Conservation (phyloP, 2,888 invertebrate genomes). For the Flabesymbios commensalis region DNA sequence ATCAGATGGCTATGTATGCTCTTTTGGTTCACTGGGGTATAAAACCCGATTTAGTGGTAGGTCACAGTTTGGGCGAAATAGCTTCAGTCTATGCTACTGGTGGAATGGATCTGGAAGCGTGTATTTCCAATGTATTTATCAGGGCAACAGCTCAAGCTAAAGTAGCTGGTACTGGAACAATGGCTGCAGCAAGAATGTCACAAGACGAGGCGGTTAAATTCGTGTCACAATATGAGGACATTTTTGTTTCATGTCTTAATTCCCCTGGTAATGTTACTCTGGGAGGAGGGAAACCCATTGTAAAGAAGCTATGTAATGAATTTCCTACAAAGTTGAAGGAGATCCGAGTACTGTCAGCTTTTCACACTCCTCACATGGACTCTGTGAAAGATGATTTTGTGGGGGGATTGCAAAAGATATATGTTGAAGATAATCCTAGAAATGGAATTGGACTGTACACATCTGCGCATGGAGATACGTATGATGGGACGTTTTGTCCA, state of each 20-base stretch:
- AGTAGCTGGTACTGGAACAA: slow-evolving; percentile 22
- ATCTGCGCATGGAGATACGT: neutral
- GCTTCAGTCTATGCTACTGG: slow-evolving; percentile 19
- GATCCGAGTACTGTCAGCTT: slow-evolving; percentile 22
- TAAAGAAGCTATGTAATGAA: slow-evolving; percentile 10
- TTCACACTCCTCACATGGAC: slow-evolving; percentile 22
- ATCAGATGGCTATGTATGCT: slow-evolving; percentile 1
- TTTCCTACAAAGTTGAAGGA: slow-evolving; percentile 20
- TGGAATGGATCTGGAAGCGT: slow-evolving; percentile 16
- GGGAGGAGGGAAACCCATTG: slow-evolving; percentile 14
- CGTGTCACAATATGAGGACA: slow-evolving; percentile 3
- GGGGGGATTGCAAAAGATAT: no score
- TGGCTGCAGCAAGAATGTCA: slow-evolving; percentile 23
- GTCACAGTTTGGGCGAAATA: slow-evolving; percentile 24
- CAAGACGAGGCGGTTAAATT: slow-evolving; percentile 14
- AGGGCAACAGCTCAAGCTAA: slow-evolving; percentile 12
- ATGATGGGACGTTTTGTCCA: slow-evolving; percentile 1
- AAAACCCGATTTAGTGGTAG: slow-evolving; percentile 12
- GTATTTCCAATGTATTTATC: slow-evolving; percentile 5
- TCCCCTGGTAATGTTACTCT: slow-evolving; percentile 19
- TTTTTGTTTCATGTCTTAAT: slow-evolving; percentile 27
- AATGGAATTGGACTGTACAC: neutral
- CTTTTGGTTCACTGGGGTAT: slow-evolving; percentile 17
- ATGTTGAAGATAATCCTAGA: no score
- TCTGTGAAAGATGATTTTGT: slow-evolving; percentile 14